Evolutionary conservation across 2,113 vertebrate genomes (phyloP), one percentile per base, ranked within the genome.

Genomic region (Heterotis niloticus): DNA sequence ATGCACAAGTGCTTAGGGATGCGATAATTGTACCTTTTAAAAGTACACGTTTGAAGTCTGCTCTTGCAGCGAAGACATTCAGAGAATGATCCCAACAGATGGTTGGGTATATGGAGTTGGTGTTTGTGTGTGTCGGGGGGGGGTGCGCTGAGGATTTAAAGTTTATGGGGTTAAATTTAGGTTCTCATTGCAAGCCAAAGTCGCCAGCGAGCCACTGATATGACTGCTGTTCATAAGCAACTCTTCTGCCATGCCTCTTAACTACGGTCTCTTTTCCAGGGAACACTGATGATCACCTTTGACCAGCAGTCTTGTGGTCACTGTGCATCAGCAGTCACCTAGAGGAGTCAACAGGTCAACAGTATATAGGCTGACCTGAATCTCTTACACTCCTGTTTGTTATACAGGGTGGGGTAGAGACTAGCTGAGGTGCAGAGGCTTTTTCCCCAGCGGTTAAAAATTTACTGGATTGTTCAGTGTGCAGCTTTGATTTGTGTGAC

Each of bases 191-290:
- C 67, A 66, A 16, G 67, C 62, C 13, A 2, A 20, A 18, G 26
- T 84, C 85, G 88, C 89, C 88, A 87, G 84, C 87, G 88, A 90
- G 84, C 83, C 62, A 80, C 82, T 78, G 84, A 77, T 70, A 79
- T 62, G 76, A 84, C 44, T 74, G 23, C 54, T 59, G 1, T 52
- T 26, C 72, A n/a, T 12, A n/a, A 24, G 64, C 23, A 7, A 24
- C 23, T 16, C 18, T 20, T 4, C 10, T 28, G 20, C 34, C 5
- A 5, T 2, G 5, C 29, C 29, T 70, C 34, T 20, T 51, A 1
- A 10, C 67, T 34, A 20, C 14, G 1, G 24, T 13, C 24, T 68
- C 16, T 13, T 26, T 26, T 1, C 10, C 29, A 18, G 5, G 13
- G 52, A 29, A 5, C 70, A 56, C n/a, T 11, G 12, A 34, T 24